These are phyloP conservation scores for Geococcyx californianus DNA, from an alignment of 2,113 vertebrate species.

Conservation along the genomic window DNA sequence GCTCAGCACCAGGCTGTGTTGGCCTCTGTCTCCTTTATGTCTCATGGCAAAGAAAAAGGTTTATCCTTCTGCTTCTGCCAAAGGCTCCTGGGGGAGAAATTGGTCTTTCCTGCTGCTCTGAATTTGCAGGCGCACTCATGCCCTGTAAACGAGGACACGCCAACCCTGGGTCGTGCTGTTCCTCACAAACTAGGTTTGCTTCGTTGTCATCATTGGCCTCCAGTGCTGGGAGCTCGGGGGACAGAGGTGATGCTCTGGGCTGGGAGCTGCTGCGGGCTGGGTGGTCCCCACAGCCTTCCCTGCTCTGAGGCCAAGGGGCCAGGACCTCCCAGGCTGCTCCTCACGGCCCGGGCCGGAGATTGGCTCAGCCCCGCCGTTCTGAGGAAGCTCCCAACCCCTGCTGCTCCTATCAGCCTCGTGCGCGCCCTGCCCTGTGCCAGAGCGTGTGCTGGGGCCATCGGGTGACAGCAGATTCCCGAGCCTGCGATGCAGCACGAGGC, in stretches of 20 bases:
- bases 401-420: neutral
- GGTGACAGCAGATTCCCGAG: neutral
- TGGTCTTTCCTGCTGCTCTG: neutral
- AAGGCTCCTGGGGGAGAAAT: accelerated
- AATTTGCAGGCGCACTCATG: neutral
- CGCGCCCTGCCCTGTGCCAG: accelerated
- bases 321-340: neutral
- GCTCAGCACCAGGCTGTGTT: neutral
- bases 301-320: accelerated
- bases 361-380: too few species aligned
- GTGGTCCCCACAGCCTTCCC: neutral
- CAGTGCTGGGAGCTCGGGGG: neutral
- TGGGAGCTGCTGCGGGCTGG: neutral
- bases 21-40: accelerated
- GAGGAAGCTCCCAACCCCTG: neutral
- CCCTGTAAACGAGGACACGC: accelerated
- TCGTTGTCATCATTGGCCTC: accelerated
- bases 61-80: neutral
- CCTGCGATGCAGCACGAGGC: accelerated
- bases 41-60: neutral
- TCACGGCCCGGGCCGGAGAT: neutral
- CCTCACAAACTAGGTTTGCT: neutral
- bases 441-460: accelerated
- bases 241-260: neutral
- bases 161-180: neutral